Base-by-base conservation (phyloP, 2,113 vertebrate genomes). In the Tetrax tetrax region DNA sequence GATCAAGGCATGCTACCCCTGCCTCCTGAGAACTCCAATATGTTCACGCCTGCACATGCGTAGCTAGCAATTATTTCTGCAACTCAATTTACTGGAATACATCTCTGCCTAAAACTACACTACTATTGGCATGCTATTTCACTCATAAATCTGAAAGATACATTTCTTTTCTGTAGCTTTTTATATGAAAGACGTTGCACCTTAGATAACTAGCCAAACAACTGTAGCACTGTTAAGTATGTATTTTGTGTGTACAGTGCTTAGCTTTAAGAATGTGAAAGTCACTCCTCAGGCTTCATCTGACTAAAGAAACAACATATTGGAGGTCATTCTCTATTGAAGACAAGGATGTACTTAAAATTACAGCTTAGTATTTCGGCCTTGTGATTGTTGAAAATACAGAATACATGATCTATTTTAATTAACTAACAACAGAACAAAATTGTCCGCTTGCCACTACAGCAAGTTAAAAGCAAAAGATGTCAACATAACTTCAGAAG, bases 11-110 rank as follows among this genome's bases (percentile, higher is more conserved):
- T 1, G 12, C 60, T 45, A 53, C 7, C 12, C 7, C 0, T 15
- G 14, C 65, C 31, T 64, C 70, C 56, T 47, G 63, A 59, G 53
- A 85, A 63, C 48, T 75, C 35, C 79, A 78, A 59, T 41, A 27
- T 4, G 12, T 9, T 59, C n/a, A 20, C 0, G 0, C 7, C 22
- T 6, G 27, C n/a, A 41, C 25, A 9, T 5, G 35, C 3, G 3
- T 4, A 38, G n/a, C 37, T 63, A 89, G 25, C 74, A 90, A 57
- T 54, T 59, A 47, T 18, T 59, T 80, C 63, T 77, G 24, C n/a
- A 43, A 72, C 48, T 31, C 63, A 23, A 35, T n/a, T 65, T 37
- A 76, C 54, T 78, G 1, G 6, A 54, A 64, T 12, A 66, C 41
- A 68, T 8, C 38, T 28, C 60, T 92, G 45, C 48, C 60, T 71